These are phyloP conservation scores for Xerus inauris DNA, from an alignment of 2,113 vertebrate genomes.

Conservation along the genomic window DNA sequence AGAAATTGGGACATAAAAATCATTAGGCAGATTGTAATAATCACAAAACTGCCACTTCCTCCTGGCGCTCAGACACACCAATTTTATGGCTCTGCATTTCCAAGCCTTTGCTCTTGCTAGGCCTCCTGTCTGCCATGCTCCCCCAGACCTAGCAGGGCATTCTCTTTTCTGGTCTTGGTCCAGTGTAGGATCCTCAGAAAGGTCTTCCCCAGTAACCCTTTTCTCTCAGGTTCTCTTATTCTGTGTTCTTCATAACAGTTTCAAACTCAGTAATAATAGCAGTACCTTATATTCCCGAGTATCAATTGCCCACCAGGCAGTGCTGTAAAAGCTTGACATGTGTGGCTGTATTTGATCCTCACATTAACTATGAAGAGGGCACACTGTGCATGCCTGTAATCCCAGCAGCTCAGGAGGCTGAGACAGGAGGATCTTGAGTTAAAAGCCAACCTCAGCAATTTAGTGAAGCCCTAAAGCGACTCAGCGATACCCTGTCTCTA, in stretches of 20 bases:
- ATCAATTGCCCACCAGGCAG: neutral
- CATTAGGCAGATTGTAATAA: neutral
- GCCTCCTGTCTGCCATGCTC: too few species aligned
- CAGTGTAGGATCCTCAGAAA: neutral
- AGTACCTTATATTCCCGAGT: neutral
- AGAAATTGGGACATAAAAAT: neutral
- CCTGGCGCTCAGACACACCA: neutral
- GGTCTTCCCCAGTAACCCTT: neutral
- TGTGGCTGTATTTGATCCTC: neutral
- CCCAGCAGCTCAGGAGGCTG: too few species aligned
- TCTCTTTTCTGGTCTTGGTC: neutral
- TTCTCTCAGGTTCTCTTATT: neutral
- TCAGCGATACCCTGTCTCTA: too few species aligned
- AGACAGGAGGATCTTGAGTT: too few species aligned
- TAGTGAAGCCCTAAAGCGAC: too few species aligned
- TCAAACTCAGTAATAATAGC: neutral
- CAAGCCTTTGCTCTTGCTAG: rapidly evolving
- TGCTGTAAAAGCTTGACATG: neutral
- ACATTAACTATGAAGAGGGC: neutral
- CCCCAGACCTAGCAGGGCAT: neutral
- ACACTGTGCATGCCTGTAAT: too few species aligned
- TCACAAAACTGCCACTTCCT: neutral
- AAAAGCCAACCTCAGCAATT: too few species aligned
- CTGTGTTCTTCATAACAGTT: neutral
- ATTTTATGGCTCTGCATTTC: neutral